Conservation (phyloP, 1,140 invertebrate species). For the Maconellicoccus hirsutus region DNA sequence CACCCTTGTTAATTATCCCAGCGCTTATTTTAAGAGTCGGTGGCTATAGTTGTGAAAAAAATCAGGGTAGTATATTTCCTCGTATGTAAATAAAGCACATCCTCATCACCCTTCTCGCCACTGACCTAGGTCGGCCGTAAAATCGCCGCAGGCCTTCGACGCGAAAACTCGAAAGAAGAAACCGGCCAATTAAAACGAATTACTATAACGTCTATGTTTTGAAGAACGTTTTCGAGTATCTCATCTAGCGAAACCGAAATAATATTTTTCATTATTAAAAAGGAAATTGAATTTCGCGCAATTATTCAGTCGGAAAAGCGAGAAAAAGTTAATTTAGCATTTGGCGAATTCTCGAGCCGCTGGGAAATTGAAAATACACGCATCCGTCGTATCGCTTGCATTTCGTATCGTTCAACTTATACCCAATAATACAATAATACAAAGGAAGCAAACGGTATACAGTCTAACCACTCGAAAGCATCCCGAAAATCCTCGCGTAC, state of each 20-base stretch:
- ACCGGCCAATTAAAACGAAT: not conserved
- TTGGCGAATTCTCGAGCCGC: slow-evolving; percentile 16
- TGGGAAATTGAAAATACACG: slow-evolving; percentile 21
- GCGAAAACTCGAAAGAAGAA: not conserved
- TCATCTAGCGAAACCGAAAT: not conserved
- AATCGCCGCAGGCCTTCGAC: too few relatives aligned
- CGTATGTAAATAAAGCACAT: too few relatives aligned
- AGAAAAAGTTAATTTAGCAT: slow-evolving; percentile 22
- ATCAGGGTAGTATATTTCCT: too few relatives aligned
- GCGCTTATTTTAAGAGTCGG: too few relatives aligned
- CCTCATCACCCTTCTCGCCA: too few relatives aligned
- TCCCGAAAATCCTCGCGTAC: not conserved
- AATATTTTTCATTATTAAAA: slow-evolving; percentile 23
- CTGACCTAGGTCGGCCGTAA: too few relatives aligned
- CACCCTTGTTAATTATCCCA: too few relatives aligned
- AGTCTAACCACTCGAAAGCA: slow-evolving; percentile 20
- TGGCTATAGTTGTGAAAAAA: too few relatives aligned
- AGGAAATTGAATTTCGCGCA: slow-evolving; percentile 20
- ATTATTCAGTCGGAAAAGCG: slow-evolving; percentile 21
- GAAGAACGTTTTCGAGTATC: not conserved
- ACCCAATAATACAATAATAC: slow-evolving; percentile 21
- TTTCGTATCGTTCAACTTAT: slow-evolving; percentile 19
- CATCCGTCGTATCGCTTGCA: slow-evolving; percentile 16
- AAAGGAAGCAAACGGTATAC: slow-evolving; percentile 22
- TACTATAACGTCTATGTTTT: slow-evolving; percentile 10